phyloP scores from a whole-genome alignment of 2,888 invertebrate species.

The Hydriomena furcata region DNA sequence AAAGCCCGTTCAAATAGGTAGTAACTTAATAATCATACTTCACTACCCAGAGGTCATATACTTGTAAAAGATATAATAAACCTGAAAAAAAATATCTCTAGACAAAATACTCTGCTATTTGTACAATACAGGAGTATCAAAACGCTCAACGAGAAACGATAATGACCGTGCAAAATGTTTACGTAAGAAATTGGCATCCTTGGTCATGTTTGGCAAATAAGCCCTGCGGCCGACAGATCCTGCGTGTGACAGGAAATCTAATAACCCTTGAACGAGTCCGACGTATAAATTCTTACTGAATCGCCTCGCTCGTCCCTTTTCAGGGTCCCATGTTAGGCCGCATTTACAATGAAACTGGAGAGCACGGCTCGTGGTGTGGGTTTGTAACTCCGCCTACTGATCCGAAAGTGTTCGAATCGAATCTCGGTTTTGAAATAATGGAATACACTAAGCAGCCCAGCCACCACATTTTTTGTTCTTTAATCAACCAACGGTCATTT shows the following conservation, averaged over 20 bases:
- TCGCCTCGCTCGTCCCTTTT: constrained; percentile 56
- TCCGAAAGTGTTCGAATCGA: too few species aligned
- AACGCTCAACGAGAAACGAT: constrained; percentile 58
- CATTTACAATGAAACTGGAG: constrained; percentile 1
- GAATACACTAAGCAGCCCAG: too few species aligned
- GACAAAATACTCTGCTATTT: constrained; percentile 6
- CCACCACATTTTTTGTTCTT: too few species aligned
- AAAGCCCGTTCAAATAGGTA: too few species aligned
- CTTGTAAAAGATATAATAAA: too few species aligned
- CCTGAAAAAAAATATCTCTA: neutral
- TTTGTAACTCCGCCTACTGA: neutral
- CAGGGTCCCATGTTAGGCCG: constrained; percentile 40
- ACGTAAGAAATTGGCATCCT: constrained; percentile 70
- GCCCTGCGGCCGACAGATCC: constrained; percentile 57
- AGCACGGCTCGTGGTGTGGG: neutral
- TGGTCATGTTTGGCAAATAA: constrained; percentile 73
- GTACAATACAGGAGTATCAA: constrained; percentile 36
- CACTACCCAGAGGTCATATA: too few species aligned
- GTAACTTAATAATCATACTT: too few species aligned
- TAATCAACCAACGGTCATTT: too few species aligned
- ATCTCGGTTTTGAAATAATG: too few species aligned
- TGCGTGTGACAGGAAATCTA: constrained; percentile 78
- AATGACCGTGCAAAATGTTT: constrained; percentile 70
- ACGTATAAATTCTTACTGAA: constrained; percentile 65
- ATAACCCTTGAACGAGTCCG: constrained; percentile 69